phyloP scores from a whole-genome alignment of 2,888 invertebrate genomes.

The Rutpela maculata region DNA sequence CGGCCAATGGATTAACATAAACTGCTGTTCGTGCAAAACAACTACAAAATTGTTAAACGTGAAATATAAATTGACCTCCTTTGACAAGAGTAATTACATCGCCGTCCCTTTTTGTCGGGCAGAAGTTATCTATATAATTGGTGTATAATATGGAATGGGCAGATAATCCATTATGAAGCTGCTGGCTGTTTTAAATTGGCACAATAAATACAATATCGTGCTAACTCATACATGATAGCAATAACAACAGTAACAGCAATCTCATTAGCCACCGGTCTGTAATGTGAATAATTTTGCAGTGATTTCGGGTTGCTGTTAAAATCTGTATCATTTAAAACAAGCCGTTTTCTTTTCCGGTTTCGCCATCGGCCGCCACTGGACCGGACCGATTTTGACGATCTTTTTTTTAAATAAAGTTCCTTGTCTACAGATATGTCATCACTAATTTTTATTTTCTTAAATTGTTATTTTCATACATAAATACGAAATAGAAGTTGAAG shows the following conservation, averaged over 20 bases:
- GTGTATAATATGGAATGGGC: not conserved
- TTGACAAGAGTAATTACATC: slow-evolving; percentile 18
- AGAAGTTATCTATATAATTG: not conserved
- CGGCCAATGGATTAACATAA: slow-evolving; percentile 3
- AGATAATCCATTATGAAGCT: not conserved
- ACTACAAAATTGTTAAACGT: slow-evolving; percentile 23
- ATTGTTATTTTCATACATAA: too few species aligned
- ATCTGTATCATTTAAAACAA: too few species aligned
- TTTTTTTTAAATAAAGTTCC: too few species aligned
- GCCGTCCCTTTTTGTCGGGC: slow-evolving; percentile 1
- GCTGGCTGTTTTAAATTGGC: slow-evolving; percentile 12
- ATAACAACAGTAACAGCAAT: slow-evolving; percentile 3
- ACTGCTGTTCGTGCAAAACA: slow-evolving; percentile 18
- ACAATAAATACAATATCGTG: slow-evolving; percentile 16
- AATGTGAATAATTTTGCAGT: too few species aligned
- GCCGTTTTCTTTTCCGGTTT: too few species aligned
- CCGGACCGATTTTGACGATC: too few species aligned
- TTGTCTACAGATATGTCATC: too few species aligned
- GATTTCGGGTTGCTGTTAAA: too few species aligned
- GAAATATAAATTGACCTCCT: slow-evolving; percentile 27
- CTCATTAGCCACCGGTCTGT: not conserved
- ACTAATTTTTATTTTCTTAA: too few species aligned
- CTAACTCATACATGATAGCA: slow-evolving; percentile 10
- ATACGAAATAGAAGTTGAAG: too few species aligned
- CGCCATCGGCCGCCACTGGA: too few species aligned